phyloP scores from a whole-genome alignment of 64 coral and sea anemone genomes.

The Pocillopora verrucosa region DNA sequence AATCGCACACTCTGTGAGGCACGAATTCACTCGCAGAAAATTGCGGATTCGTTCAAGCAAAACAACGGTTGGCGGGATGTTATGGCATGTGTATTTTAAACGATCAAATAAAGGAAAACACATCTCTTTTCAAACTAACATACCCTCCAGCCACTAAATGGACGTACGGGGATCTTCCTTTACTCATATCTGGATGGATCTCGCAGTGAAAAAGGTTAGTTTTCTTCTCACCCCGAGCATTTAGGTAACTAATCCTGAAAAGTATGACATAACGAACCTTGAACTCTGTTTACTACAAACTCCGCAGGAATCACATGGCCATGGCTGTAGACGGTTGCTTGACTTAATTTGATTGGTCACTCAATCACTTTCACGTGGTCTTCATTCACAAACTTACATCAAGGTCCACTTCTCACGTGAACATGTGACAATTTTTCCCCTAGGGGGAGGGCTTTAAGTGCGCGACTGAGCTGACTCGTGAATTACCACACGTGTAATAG shows the following conservation, averaged over 20 bases:
- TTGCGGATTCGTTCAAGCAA: not conserved
- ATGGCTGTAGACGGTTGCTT: not conserved
- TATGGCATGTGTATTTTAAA: not conserved
- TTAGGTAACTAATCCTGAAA: not conserved
- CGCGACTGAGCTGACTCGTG: too few species aligned
- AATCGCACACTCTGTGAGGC: too few species aligned
- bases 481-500: too few species aligned
- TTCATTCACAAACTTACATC: not conserved
- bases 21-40: too few species aligned
- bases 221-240: not conserved
- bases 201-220: not conserved
- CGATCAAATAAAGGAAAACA: not conserved
- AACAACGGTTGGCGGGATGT: not conserved
- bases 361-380: slow-evolving; percentile 20
- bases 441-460: not conserved
- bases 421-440: slow-evolving; percentile 1
- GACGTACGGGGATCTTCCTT: slow-evolving; percentile 43
- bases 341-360: slow-evolving; percentile 42
- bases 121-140: not conserved
- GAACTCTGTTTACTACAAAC: not conserved
- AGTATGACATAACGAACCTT: not conserved
- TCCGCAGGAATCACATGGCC: slow-evolving; percentile 9
- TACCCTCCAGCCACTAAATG: slow-evolving; percentile 68
- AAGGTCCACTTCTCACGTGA: slow-evolving; percentile 19
- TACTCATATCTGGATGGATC: not conserved